A percentile compares a stretch with the other conserved stretches of the same genome.
Evolutionary conservation across 2,113 vertebrate genomes (phyloP).

Genomic region (Nettapus auritus): DNA sequence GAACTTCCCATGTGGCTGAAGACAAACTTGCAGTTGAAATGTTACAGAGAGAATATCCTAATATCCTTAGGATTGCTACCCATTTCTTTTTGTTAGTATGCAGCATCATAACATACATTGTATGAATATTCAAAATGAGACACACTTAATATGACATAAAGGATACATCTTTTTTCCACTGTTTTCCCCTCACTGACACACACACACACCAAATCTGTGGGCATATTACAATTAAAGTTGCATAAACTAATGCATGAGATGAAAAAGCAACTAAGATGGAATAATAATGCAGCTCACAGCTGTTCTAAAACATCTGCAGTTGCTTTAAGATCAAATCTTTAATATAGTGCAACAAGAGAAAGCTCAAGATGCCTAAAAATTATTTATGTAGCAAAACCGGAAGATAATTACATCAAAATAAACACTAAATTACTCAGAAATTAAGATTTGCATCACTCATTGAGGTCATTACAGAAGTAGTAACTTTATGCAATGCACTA

Average conservation of each 20-base stretch:
- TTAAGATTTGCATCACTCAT: background rate
- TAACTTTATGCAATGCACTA: background rate
- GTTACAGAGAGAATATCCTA: background rate
- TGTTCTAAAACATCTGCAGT: background rate
- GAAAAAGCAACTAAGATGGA: background rate
- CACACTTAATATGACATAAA: background rate
- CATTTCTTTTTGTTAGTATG: background rate
- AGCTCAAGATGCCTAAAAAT: background rate
- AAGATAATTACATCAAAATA: background rate
- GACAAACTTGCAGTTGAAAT: background rate
- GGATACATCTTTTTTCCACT: background rate
- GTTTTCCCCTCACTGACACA: background rate
- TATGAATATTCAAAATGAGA: background rate
- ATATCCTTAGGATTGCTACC: background rate
- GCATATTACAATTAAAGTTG: background rate
- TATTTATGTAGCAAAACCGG: background rate
- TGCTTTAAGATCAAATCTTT: background rate
- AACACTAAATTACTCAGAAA: background rate
- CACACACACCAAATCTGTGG: background rate
- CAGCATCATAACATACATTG: background rate
- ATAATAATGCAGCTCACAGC: background rate
- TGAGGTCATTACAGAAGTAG: background rate
- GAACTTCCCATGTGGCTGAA: background rate
- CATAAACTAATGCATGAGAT: background rate
- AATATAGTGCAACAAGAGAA: background rate